Evolutionary conservation across 1,140 invertebrate species (phyloP), one percentile per base, ranked within the genome.

Genomic region (Drosophila ambigua): DNA sequence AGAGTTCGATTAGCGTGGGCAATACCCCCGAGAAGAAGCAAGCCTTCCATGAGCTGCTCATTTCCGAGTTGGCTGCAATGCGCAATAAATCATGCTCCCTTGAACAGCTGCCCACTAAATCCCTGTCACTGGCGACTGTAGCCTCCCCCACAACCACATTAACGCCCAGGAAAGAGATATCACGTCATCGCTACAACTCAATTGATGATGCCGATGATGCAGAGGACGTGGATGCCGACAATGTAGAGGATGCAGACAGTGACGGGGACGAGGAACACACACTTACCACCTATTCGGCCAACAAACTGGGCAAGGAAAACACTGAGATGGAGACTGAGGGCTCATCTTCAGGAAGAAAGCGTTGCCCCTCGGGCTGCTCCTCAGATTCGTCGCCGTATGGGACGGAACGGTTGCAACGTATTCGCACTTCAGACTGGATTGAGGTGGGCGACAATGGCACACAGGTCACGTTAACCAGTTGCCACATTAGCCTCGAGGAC

Each of bases 381-480:
- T 91, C 90, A n/a, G 91, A 92, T 26, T 91, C 91, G 0, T 92
- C 91, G 15, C 91, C 91, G 0, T 92, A 89, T 20, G 91, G 91
- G n/a, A 92, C 91, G 0, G 90, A 92, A 45, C 74, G 91, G n/a
- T 92, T 90, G 48, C 75, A 91, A 35, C 79, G 91, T 9, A 92
- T 92, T 13, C 72, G 91, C 39, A 92, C 91, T 23, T 91, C 91
- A 8, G 91, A 92, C 55, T 92, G 91, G 91, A 90, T 92, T 31
- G 91, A 92, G 76, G 91, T 92, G 55, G 91, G 91, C 52, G 91
- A 92, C 58, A 92, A 92, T 73, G 91, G 91, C 50, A 92, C 91
- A 24, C 77, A 91, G 49, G 90, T 92, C 2, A 90, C 83, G 0
- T 41, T 92, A 24, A 91, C 88, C 58, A 92, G 91, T 52, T 92